Evolutionary conservation across 1,140 invertebrate species (phyloP), one percentile per base, ranked within the genome.

Genomic region (Halesus radiatus): DNA sequence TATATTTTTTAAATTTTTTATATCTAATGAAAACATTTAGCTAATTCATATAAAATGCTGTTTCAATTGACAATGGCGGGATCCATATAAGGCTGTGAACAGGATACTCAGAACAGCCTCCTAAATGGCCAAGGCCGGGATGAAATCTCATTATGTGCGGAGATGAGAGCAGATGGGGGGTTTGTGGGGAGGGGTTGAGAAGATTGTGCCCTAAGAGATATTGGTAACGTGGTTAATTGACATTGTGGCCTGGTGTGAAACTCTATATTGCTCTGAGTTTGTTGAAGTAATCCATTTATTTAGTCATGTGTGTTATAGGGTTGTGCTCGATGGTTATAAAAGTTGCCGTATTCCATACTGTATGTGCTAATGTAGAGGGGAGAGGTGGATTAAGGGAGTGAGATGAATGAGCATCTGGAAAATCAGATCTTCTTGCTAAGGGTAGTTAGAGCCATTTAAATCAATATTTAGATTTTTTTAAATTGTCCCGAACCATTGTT

Each of bases 271-370:
- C 29, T 66, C 62, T 6, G 29, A 66, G 62, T 26, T 18, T 50
- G 66, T 70, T 70, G 66, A 70, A 18, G 37, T 45, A 70, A 70
- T 50, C 66, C 22, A 70, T 70, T 70, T 70, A 70, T 50, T 50
- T 23, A 26, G 62, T 32, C 22, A 64, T 26, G 26, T 64, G 62
- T 64, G 15, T 26, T 64, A 26, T 20, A 23, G 54, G 20, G 56
- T 22, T 60, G 56, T 45, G 37, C 37, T 45, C 10, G 37, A 45
- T 13, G 10, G 37, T 45, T 45, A 45, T 45, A 45, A 45, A 45
- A 45, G 37, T 45, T 10, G 7, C 3, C 37, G 8, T 45, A 45
- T 13, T 13, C 37, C 10, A 10, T 45, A 13, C 37, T 13, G 8
- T 45, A 13, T 45, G 10, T 45, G 7, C 32, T 37, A 4, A 37